These are phyloP conservation scores for Lasius fuliginosus DNA, from an alignment of 2,888 invertebrate genomes.

Conservation along the genomic window DNA sequence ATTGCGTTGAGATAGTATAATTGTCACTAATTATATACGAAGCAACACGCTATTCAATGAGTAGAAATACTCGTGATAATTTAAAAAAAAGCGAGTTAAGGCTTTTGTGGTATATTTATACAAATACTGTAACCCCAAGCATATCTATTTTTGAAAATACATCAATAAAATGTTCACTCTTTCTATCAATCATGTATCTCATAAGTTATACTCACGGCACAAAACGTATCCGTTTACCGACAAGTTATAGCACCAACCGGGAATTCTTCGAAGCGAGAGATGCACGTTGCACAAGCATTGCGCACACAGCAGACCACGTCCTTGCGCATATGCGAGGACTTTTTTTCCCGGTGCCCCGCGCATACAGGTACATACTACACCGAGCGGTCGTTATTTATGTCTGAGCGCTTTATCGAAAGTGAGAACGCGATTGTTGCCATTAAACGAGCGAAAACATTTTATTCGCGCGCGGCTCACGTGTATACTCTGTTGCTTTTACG, in stretches of 20 bases:
- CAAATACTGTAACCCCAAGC: background rate
- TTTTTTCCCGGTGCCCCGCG: conserved; percentile 19
- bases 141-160: background rate
- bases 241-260: background rate
- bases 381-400: conserved; percentile 67
- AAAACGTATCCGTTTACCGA: conserved; percentile 12
- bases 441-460: conserved; percentile 66
- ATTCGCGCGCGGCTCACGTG: conserved; percentile 29
- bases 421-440: conserved; percentile 75
- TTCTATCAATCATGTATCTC: conserved; percentile 20
- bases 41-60: background rate
- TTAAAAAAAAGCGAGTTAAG: background rate
- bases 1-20: background rate
- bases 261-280: background rate
- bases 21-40: background rate
- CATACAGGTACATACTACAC: conserved; percentile 38
- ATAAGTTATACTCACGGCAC: conserved; percentile 2
- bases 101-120: background rate
- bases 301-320: background rate
- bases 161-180: background rate
- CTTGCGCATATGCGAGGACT: conserved; percentile 34
- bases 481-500: conserved; percentile 9
- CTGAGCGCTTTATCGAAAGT: conserved; percentile 72
- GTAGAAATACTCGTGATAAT: background rate
- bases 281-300: background rate